Base-by-base conservation (phyloP, 2,113 vertebrate species). In the Stictonetta naevosa region DNA sequence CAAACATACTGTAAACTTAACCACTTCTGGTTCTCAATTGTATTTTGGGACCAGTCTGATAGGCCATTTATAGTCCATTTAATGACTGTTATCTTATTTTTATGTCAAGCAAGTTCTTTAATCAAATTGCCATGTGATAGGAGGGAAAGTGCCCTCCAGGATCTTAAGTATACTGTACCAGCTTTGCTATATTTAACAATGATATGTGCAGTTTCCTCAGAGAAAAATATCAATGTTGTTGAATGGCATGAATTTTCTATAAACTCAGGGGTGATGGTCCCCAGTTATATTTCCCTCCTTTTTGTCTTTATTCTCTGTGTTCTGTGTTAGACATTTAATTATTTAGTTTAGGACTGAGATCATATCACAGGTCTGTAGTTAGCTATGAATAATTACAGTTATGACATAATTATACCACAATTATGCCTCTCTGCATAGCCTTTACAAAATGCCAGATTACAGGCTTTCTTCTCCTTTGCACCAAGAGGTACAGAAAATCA, bases 71-170 rank as follows among this genome's bases (percentile, higher is more conserved):
- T 76, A 79, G 53, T 64, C 86, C 75, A 31, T 75, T 93, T 92
- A 91, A 86, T 58, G 73, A 78, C 86, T 53, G 34, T 71, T 89
- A 13, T 92, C 86, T 81, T 92, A 75, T 71, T 95, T 89, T 94
- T 75, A 62, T 82, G 81, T 80, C 80, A 86, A 53, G 69, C 33
- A 79, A 91, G 48, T 84, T 53, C 77, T 93, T 95, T 82, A 92
- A 78, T 96, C 69, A 52, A 91, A 84, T 42, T 84, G 46, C 52
- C 21, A 9, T 40, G 33, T 59, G 53, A 91, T 20, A 79, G 73
- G 86, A 84, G 58, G 42, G 52, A 86, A 82, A 56, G 26, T 68
- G 73, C 48, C 69, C 93, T 92, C 83, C 89, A 93, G 89, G 42
- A 72, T 81, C 69, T 68, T 50, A 75, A 94, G 69, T 68, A 64